A percentile compares a stretch with the other conserved stretches of the same genome.
Evolutionary conservation across 2,888 invertebrate species (phyloP).

Genomic region (Sarcophaga carnaria): DNA sequence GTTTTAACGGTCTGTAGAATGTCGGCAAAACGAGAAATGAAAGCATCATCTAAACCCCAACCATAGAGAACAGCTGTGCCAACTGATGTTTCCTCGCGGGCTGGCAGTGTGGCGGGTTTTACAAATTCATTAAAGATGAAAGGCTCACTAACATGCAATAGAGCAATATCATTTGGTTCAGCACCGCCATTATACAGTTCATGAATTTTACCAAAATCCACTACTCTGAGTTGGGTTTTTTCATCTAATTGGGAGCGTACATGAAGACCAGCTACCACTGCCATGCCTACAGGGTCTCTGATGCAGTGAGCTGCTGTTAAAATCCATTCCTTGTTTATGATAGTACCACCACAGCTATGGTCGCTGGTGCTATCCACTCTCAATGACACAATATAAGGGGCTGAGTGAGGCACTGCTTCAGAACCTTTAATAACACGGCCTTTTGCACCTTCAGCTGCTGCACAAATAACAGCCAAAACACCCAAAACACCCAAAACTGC

Average conservation of each 20-base stretch:
- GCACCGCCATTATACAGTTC: conserved; percentile 78
- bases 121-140: conserved; percentile 77
- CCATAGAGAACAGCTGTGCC: conserved; percentile 80
- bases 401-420: no score
- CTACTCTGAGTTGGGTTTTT: conserved; percentile 74
- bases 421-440: no score
- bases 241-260: conserved; percentile 57
- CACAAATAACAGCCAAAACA: no score
- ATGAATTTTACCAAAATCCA: conserved; percentile 78
- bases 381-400: no score
- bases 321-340: background rate
- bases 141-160: conserved; percentile 79
- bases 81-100: conserved; percentile 72
- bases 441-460: no score
- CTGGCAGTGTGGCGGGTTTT: conserved; percentile 79
- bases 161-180: conserved; percentile 83
- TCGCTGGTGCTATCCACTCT: no score
- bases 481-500: no score
- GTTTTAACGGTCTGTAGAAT: conserved; percentile 77
- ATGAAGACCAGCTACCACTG: background rate
- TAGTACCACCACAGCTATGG: background rate
- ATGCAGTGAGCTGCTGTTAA: background rate
- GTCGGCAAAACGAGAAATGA: conserved; percentile 70
- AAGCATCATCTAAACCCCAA: conserved; percentile 81
- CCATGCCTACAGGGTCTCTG: background rate